A percentile compares a stretch with the other conserved stretches of the same genome.
These are phyloP conservation scores for Nicator chloris DNA, from an alignment of 2,113 vertebrate species.

Conservation along the genomic window DNA sequence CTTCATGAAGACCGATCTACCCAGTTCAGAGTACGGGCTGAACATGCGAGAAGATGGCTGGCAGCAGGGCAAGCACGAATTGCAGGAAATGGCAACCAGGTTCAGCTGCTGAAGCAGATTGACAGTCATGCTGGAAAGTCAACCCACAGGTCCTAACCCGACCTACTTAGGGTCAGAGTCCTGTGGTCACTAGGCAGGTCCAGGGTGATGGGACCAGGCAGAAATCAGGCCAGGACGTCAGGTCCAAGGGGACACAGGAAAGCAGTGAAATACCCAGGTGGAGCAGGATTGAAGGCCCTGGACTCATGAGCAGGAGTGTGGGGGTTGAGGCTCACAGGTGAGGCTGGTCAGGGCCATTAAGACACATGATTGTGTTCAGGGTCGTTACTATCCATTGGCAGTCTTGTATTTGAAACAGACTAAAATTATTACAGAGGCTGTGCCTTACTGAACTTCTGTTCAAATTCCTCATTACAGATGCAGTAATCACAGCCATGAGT, in stretches of 20 bases:
- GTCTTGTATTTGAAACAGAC: neutral
- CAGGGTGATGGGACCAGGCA: neutral
- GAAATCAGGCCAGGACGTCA: neutral
- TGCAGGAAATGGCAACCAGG: neutral
- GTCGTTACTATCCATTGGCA: neutral
- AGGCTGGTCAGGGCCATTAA: neutral
- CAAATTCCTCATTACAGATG: neutral
- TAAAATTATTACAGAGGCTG: neutral
- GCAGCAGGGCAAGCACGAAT: neutral
- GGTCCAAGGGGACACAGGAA: neutral
- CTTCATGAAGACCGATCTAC: neutral
- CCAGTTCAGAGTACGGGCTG: neutral
- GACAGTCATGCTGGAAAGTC: neutral
- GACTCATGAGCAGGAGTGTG: neutral
- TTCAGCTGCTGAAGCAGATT: neutral
- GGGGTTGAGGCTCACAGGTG: neutral
- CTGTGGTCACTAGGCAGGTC: neutral
- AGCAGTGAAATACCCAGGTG: neutral
- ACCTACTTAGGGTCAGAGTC: neutral
- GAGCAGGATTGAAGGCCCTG: neutral
- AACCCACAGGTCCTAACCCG: neutral
- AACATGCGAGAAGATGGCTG: neutral
- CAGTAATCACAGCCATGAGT: neutral
- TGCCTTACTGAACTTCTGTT: neutral
- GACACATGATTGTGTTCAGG: neutral